Evolutionary conservation across 2,113 vertebrate genomes (phyloP).

Genomic region (Dicrurus megarhynchus): DNA sequence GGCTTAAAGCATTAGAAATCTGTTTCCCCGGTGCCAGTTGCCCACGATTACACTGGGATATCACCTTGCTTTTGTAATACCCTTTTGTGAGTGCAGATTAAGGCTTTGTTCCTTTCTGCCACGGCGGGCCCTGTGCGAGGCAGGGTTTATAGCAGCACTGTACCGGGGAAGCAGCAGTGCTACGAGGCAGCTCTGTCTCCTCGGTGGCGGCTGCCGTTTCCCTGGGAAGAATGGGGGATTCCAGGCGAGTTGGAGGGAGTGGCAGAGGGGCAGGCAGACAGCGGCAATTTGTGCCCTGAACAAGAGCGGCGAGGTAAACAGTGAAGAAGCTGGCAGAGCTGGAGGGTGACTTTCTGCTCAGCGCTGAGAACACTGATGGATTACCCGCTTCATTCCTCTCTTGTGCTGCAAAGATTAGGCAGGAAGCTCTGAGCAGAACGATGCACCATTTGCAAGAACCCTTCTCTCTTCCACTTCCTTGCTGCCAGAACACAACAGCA

Average conservation of each 20-base stretch:
- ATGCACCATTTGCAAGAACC: not conserved
- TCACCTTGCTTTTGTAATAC: not conserved
- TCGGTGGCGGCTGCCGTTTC: accelerated
- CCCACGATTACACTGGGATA: not conserved
- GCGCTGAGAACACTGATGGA: not conserved
- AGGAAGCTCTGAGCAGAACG: not conserved
- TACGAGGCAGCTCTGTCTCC: not conserved
- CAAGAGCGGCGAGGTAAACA: not conserved
- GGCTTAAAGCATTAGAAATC: not conserved
- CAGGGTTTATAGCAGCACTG: not conserved
- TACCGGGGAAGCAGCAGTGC: not conserved
- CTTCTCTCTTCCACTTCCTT: not conserved
- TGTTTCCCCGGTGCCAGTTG: not conserved
- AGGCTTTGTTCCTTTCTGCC: not conserved
- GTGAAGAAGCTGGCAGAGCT: not conserved
- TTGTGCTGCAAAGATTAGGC: not conserved
- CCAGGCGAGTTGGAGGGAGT: not conserved
- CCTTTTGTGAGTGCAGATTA: not conserved
- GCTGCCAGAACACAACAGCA: not conserved
- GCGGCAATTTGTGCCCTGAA: not conserved
- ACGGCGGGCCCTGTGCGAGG: accelerated
- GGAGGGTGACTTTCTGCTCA: not conserved
- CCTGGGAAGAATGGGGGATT: not conserved
- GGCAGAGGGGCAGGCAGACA: not conserved
- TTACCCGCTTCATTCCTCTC: not conserved